Conservation (phyloP, 1,140 invertebrate species). For the Druon quercuslanigerum region DNA sequence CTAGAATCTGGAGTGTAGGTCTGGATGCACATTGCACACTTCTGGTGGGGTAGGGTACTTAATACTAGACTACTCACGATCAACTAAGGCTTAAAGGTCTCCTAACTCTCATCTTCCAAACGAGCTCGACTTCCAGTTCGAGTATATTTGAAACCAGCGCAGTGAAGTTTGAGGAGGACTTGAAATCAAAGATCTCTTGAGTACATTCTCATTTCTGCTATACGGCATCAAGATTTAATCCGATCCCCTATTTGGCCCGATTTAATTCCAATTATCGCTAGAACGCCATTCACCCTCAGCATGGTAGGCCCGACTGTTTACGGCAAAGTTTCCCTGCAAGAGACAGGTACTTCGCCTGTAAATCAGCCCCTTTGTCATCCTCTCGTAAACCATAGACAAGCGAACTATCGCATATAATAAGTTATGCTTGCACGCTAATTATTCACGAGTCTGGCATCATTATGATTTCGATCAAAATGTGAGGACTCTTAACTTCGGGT, state of each 20-base stretch:
- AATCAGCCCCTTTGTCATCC: conserved; percentile 22
- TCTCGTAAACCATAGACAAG: conserved; percentile 23
- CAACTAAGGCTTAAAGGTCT: background rate
- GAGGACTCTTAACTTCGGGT: too few species aligned
- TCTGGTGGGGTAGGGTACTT: background rate
- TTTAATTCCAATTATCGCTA: conserved; percentile 28
- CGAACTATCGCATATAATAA: conserved; percentile 10
- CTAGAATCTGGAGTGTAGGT: background rate
- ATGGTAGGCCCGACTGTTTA: conserved; percentile 10
- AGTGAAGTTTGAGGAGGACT: conserved; percentile 16
- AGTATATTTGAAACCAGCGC: background rate
- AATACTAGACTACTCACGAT: background rate
- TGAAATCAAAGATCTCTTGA: conserved; percentile 28
- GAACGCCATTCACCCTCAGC: conserved; percentile 10
- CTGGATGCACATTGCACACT: background rate
- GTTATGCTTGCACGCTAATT: conserved; percentile 11
- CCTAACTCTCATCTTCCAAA: conserved; percentile 13
- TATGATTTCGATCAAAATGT: too few species aligned
- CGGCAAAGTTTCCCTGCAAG: conserved; percentile 18
- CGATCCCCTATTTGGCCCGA: conserved; percentile 11
- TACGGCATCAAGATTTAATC: background rate
- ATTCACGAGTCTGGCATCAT: background rate
- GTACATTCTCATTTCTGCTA: conserved; percentile 22
- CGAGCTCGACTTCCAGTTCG: conserved; percentile 15
- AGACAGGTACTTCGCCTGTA: conserved; percentile 26